Conservation (phyloP, 2,797 vertebrate species). For the Gobionotothen gibberifrons region DNA sequence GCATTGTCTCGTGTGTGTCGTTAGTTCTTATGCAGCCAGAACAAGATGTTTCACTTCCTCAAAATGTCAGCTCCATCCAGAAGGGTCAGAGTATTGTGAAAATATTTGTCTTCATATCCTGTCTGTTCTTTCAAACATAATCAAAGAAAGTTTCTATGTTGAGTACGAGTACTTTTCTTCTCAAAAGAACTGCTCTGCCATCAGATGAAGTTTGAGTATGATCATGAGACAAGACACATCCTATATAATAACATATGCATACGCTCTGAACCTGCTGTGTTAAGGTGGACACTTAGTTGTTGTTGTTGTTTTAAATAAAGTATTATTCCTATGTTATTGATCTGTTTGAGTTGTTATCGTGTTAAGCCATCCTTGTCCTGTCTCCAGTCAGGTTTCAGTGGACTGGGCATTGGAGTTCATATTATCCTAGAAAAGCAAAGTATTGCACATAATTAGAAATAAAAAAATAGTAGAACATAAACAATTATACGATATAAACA, state of each 20-base stretch:
- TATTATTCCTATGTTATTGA: too few species aligned
- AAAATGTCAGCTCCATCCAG: constrained; percentile 7
- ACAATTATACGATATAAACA: too few species aligned
- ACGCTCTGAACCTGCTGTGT: too few species aligned
- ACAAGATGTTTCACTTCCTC: constrained; percentile 44
- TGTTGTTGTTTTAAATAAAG: too few species aligned
- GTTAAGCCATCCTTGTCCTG: too few species aligned
- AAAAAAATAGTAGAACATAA: too few species aligned
- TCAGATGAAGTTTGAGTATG: background rate
- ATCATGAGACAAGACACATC: background rate
- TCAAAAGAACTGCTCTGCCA: background rate
- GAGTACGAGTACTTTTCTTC: constrained; percentile 30
- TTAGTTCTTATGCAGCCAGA: constrained; percentile 9
- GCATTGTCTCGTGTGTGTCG: background rate
- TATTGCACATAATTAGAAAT: too few species aligned
- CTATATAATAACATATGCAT: background rate
- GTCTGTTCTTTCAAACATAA: constrained; percentile 2
- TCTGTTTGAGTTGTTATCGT: too few species aligned
- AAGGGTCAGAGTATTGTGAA: constrained; percentile 13
- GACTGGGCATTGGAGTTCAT: too few species aligned
- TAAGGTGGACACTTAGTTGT: too few species aligned
- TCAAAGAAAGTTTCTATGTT: constrained; percentile 31
- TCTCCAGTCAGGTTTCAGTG: too few species aligned
- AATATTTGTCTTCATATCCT: constrained; percentile 35
- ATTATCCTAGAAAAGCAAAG: too few species aligned